phyloP scores from a whole-genome alignment of 2,888 invertebrate genomes.

The Drosophila mercatorum region DNA sequence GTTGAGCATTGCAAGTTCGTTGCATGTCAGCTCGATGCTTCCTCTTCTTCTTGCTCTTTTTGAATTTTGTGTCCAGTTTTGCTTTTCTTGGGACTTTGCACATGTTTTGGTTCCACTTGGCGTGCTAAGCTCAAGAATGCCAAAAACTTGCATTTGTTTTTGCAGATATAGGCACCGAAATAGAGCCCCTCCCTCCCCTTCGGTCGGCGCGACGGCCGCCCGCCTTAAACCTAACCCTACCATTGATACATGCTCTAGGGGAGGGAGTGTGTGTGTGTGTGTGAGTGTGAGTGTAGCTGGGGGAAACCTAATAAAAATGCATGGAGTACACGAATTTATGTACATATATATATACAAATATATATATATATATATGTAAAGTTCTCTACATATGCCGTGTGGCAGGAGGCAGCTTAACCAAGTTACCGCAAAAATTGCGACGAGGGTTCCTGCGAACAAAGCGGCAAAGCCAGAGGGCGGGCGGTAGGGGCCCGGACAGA shows the following conservation, averaged over 20 bases:
- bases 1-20: slow-evolving; percentile 1
- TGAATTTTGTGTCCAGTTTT: slow-evolving; percentile 17
- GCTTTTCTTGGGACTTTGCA: slow-evolving; percentile 12
- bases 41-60: neutral
- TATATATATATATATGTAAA: slow-evolving; percentile 16
- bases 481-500: slow-evolving; percentile 15
- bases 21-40: slow-evolving; percentile 1
- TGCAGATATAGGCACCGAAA: slow-evolving; percentile 40
- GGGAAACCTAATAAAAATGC: slow-evolving; percentile 68
- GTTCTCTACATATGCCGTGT: slow-evolving; percentile 37
- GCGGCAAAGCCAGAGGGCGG: slow-evolving; percentile 2
- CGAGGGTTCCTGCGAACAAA: slow-evolving; percentile 47
- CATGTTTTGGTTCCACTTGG: slow-evolving; percentile 56
- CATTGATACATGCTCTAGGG: slow-evolving; percentile 1
- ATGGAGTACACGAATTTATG: slow-evolving; percentile 61
- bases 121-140: slow-evolving; percentile 56
- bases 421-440: slow-evolving; percentile 71
- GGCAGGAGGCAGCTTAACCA: slow-evolving; percentile 56
- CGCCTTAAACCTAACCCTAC: neutral
- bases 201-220: too few species aligned
- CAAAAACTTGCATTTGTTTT: slow-evolving; percentile 51
- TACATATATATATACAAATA: slow-evolving; percentile 21
- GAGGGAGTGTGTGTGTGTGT: slow-evolving; percentile 4
- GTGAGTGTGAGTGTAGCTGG: slow-evolving; percentile 5
- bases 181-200: slow-evolving; percentile 18